A percentile compares a stretch with the other conserved stretches of the same genome.
Conservation (phyloP, 2,797 vertebrate species). For the Scyliorhinus canicula region DNA sequence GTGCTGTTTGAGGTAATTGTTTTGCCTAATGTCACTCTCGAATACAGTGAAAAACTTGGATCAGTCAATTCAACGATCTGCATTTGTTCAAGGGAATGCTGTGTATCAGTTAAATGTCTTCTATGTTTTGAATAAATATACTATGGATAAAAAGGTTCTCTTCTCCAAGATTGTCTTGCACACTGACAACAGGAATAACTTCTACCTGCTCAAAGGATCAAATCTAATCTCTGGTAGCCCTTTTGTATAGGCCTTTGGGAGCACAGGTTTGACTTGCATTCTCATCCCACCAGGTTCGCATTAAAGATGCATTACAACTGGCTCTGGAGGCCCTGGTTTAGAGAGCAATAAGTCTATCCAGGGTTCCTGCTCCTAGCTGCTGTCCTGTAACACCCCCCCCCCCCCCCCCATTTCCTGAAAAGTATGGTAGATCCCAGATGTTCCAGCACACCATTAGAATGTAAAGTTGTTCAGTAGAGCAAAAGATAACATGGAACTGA, state of each 20-base stretch:
- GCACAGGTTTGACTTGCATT: background rate
- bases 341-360: background rate
- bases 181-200: background rate
- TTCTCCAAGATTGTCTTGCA: background rate
- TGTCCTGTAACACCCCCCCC: too few relatives aligned
- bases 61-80: slow-evolving; percentile 3
- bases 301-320: background rate
- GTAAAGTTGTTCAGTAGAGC: too few relatives aligned
- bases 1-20: background rate
- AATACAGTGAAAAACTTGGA: background rate
- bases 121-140: background rate
- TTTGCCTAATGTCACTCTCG: background rate
- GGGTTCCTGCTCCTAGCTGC: background rate
- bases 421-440: background rate
- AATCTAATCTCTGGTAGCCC: background rate
- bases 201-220: background rate
- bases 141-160: background rate
- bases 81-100: background rate
- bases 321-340: background rate
- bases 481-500: too few relatives aligned
- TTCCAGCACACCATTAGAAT: too few relatives aligned
- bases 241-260: background rate
- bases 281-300: background rate
- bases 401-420: background rate
- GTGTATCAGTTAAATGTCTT: background rate